Conservation (phyloP, 1,140 invertebrate genomes). For the Calliphora vicina region DNA sequence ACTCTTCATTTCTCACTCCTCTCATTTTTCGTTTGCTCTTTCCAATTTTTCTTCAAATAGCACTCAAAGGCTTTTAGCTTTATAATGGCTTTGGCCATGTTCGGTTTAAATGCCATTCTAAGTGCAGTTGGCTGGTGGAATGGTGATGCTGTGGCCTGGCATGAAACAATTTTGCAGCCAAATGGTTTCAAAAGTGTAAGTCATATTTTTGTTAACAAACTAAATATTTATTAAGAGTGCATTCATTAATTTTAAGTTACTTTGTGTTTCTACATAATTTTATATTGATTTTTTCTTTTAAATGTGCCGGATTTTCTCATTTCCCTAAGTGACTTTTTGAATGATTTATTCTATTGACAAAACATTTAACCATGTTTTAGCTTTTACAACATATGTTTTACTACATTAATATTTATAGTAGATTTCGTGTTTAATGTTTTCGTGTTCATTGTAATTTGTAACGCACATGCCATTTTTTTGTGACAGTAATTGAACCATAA, state of each 20-base stretch:
- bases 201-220: slow-evolving; percentile 29
- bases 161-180: slow-evolving; percentile 54
- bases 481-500: too few species aligned
- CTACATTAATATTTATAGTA: not conserved
- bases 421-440: not conserved
- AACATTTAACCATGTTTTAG: not conserved
- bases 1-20: not conserved
- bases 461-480: not conserved
- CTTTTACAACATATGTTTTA: too few species aligned
- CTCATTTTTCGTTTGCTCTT: not conserved
- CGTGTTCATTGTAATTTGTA: not conserved
- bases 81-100: slow-evolving; percentile 57
- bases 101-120: slow-evolving; percentile 54
- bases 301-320: too few species aligned
- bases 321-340: not conserved
- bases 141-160: slow-evolving; percentile 53
- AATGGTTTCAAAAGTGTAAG: slow-evolving; percentile 60
- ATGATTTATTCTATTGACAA: not conserved
- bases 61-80: slow-evolving; percentile 60
- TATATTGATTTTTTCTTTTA: too few species aligned
- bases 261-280: not conserved
- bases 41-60: slow-evolving; percentile 40
- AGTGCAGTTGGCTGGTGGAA: slow-evolving; percentile 56
- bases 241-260: not conserved
- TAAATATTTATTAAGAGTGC: not conserved